A percentile compares a stretch with the other conserved stretches of the same genome.
Conservation (phyloP, 1,140 invertebrate species). For the Sitophilus oryzae region DNA sequence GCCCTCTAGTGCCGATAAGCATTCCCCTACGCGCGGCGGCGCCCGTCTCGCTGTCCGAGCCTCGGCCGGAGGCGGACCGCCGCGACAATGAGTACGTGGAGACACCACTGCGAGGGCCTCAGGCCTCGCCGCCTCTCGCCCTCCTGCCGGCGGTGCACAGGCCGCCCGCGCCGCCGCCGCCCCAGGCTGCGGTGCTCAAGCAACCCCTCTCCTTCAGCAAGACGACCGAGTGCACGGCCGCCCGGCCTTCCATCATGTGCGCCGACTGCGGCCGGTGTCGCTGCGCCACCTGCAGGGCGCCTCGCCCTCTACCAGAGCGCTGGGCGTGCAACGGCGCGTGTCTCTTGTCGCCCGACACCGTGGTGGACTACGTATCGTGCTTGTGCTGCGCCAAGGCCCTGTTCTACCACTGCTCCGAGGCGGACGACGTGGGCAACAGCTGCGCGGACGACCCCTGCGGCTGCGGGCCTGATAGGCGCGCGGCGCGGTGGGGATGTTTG, state of each 20-base stretch:
- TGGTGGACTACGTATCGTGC: slow-evolving; percentile 83
- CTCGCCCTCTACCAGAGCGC: slow-evolving; percentile 71
- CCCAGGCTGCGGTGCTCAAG: slow-evolving; percentile 49
- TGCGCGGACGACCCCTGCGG: slow-evolving; percentile 84
- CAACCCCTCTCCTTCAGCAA: slow-evolving; percentile 54
- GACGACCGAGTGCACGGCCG: slow-evolving; percentile 41
- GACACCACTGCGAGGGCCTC: slow-evolving; percentile 60
- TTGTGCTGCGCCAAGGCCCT: slow-evolving; percentile 88
- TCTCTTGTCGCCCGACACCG: slow-evolving; percentile 77
- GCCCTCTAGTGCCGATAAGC: slow-evolving; percentile 37
- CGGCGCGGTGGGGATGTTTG: slow-evolving; percentile 78
- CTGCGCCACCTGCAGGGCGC: slow-evolving; percentile 80
- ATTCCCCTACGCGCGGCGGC: slow-evolving; percentile 22
- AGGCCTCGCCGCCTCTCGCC: slow-evolving; percentile 36
- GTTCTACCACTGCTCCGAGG: slow-evolving; percentile 86
- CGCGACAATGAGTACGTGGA: slow-evolving; percentile 81
- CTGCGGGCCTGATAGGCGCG: slow-evolving; percentile 63
- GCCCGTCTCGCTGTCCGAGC: slow-evolving; percentile 60
- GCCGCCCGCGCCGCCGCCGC: slow-evolving; percentile 36
- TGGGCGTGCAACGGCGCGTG: slow-evolving; percentile 86
- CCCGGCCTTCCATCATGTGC: slow-evolving; percentile 37
- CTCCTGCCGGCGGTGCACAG: slow-evolving; percentile 35
- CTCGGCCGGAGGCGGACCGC: slow-evolving; percentile 69
- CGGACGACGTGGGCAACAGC: slow-evolving; percentile 55
- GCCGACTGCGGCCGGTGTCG: slow-evolving; percentile 73